These are phyloP conservation scores for Junonia oenone DNA, from an alignment of 2,888 invertebrate species.

Conservation along the genomic window DNA sequence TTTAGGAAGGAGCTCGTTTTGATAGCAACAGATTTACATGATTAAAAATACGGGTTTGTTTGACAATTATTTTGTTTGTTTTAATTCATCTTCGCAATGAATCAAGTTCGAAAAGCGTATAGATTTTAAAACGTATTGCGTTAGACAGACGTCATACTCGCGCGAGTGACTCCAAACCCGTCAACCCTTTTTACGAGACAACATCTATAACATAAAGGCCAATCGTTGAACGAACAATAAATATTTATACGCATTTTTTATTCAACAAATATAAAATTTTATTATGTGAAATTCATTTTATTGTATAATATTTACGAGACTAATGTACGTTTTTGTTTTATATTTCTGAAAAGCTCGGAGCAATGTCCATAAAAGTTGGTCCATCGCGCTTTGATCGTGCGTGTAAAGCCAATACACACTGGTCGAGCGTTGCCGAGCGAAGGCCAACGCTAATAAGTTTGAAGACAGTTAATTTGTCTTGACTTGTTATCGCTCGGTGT, in stretches of 20 bases:
- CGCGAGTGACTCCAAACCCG: constrained; percentile 30
- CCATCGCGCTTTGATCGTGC: too few species aligned
- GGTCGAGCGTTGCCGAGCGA: too few species aligned
- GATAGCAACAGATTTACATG: not conserved
- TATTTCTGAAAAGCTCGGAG: too few species aligned
- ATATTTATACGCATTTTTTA: constrained; percentile 11
- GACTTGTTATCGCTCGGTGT: too few species aligned
- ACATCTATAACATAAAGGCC: constrained; percentile 15
- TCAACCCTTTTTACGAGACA: constrained; percentile 19
- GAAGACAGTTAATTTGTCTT: too few species aligned
- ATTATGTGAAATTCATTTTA: not conserved
- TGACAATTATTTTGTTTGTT: too few species aligned
- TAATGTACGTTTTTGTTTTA: too few species aligned
- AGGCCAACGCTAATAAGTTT: too few species aligned
- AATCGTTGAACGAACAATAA: constrained; percentile 12
- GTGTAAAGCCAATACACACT: too few species aligned
- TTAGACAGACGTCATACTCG: constrained; percentile 42
- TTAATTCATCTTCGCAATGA: constrained; percentile 10
- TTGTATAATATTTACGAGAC: too few species aligned
- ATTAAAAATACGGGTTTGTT: not conserved
- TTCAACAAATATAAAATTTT: constrained; percentile 12
- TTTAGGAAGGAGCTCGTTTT: not conserved
- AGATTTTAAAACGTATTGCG: constrained; percentile 30
- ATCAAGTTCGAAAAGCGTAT: constrained; percentile 19
- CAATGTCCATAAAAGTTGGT: too few species aligned